phyloP scores from a whole-genome alignment of 2,888 invertebrate species.

The Conops quadrifasciatus region DNA sequence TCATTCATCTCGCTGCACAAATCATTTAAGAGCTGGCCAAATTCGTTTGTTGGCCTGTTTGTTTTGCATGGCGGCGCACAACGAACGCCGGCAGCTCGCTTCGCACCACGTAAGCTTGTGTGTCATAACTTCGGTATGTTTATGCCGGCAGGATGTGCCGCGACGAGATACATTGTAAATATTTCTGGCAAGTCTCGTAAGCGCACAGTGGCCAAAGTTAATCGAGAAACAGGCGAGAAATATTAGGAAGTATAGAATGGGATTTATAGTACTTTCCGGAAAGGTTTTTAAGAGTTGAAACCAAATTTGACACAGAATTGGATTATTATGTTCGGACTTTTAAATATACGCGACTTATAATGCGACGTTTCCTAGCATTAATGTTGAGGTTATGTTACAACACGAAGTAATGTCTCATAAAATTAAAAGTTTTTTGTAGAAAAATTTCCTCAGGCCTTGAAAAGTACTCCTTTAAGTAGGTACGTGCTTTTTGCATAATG shows the following conservation, averaged over 20 bases:
- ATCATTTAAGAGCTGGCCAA: constrained; percentile 59
- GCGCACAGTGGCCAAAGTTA: constrained; percentile 1
- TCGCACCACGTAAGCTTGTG: constrained; percentile 53
- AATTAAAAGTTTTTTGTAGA: too few species aligned
- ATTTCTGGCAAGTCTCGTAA: not conserved
- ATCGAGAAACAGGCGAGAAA: not conserved
- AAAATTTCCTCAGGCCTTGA: too few species aligned
- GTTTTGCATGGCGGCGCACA: constrained; percentile 24
- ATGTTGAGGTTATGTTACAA: too few species aligned
- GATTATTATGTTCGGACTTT: too few species aligned
- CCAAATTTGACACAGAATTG: too few species aligned
- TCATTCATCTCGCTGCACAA: constrained; percentile 50
- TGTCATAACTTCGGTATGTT: constrained; percentile 57
- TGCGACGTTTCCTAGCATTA: too few species aligned
- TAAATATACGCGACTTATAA: too few species aligned
- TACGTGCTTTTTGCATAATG: too few species aligned
- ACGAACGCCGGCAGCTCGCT: constrained; percentile 18
- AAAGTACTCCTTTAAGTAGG: too few species aligned
- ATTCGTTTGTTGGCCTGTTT: constrained; percentile 50
- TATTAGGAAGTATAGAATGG: not conserved
- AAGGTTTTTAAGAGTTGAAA: too few species aligned
- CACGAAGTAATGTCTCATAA: too few species aligned
- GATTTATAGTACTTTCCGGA: too few species aligned
- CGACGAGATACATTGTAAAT: constrained; percentile 46
- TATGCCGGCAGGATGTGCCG: constrained; percentile 60